Conservation (phyloP, 2,797 vertebrate species). For the Micropoecilia bifurca region DNA sequence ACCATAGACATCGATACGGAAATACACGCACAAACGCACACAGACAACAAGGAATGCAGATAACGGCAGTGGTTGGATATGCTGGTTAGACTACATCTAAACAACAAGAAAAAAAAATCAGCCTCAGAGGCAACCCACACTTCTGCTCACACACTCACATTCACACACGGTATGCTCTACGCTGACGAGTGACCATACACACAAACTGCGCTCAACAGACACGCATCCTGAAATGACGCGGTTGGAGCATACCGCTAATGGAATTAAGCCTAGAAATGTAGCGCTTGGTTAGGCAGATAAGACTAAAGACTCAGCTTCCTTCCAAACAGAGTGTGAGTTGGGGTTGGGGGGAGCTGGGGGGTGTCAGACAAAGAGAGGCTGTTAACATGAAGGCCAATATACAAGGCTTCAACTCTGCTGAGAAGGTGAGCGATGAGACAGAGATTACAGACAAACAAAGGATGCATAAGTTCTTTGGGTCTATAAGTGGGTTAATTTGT, state of each 20-base stretch:
- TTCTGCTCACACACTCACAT: constrained; percentile 19
- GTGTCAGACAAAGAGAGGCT: constrained; percentile 23
- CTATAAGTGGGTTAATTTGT: constrained; percentile 36
- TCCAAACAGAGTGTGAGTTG: constrained; percentile 38
- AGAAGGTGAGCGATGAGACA: constrained; percentile 41
- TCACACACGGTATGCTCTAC: background rate
- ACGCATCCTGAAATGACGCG: constrained; percentile 44
- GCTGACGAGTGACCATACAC: constrained; percentile 6
- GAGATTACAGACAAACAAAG: constrained; percentile 45
- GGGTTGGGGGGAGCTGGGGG: background rate
- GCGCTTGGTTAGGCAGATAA: constrained; percentile 61
- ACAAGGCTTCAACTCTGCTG: constrained; percentile 41
- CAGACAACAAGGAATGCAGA: constrained; percentile 50
- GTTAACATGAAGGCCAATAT: constrained; percentile 47
- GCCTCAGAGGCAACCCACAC: constrained; percentile 35
- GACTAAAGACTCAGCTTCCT: constrained; percentile 44
- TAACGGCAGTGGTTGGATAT: constrained; percentile 51
- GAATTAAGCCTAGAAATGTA: constrained; percentile 68
- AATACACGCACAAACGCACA: constrained; percentile 24
- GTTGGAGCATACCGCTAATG: constrained; percentile 69
- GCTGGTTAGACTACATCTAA: constrained; percentile 56
- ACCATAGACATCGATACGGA: constrained; percentile 28
- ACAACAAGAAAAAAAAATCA: constrained; percentile 44
- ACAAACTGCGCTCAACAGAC: constrained; percentile 11
- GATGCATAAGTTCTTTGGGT: constrained; percentile 19